Conservation (phyloP, 2,113 vertebrate species). For the Maccullochella peelii region DNA sequence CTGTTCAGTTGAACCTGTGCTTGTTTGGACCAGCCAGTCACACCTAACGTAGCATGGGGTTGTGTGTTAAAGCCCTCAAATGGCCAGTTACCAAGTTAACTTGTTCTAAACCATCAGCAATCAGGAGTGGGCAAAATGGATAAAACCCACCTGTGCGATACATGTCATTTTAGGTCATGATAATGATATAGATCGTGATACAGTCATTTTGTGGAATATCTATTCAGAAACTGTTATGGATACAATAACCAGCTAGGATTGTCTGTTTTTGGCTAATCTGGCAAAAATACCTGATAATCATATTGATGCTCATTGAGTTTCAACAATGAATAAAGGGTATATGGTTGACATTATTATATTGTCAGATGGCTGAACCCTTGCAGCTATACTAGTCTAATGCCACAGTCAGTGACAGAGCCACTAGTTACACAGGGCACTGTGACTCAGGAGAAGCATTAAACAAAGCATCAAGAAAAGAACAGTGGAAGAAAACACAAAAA, state of each 20-base stretch:
- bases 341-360: too few species aligned
- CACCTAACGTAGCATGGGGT: not conserved
- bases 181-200: not conserved
- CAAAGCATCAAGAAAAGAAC: not conserved
- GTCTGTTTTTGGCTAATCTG: not conserved
- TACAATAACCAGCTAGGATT: not conserved
- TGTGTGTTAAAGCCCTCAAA: not conserved
- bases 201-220: not conserved
- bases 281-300: not conserved
- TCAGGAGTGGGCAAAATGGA: not conserved
- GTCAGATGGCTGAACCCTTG: not conserved
- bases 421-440: not conserved
- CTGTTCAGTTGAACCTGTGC: not conserved
- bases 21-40: not conserved
- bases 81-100: not conserved
- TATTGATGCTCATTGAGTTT: not conserved
- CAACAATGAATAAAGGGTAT: not conserved
- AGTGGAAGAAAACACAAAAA: not conserved
- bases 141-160: not conserved
- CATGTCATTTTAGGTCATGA: not conserved
- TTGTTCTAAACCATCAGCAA: not conserved
- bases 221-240: not conserved
- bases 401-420: not conserved
- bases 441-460: not conserved
- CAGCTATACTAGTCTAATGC: not conserved